A percentile compares a stretch with the other conserved stretches of the same genome.
Evolutionary conservation across 2,113 vertebrate species (phyloP).

Genomic region (Gymnarchus niloticus): DNA sequence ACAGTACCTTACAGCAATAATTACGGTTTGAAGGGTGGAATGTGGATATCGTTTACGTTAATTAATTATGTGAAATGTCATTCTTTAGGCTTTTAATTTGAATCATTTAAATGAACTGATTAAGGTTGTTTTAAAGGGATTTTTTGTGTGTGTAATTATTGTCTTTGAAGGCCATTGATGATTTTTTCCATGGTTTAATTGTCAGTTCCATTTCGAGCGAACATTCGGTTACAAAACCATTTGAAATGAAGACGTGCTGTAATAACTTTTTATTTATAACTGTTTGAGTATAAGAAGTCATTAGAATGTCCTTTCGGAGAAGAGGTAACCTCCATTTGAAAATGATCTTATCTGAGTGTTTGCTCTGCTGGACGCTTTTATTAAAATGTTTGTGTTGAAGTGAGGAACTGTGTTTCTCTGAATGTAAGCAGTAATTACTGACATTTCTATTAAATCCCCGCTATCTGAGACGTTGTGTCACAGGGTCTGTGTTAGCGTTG

Average conservation of each 20-base stretch:
- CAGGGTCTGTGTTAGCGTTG: background rate
- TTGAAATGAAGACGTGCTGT: background rate
- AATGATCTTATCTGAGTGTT: constrained; percentile 15
- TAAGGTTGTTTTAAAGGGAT: constrained; percentile 5
- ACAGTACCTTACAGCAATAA: background rate
- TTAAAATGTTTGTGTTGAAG: constrained; percentile 13
- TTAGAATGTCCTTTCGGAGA: constrained; percentile 19
- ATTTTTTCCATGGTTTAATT: constrained; percentile 4
- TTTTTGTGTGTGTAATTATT: background rate
- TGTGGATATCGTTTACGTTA: background rate
- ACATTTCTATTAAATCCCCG: constrained; percentile 4
- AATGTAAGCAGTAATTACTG: constrained; percentile 10
- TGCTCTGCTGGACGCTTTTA: background rate
- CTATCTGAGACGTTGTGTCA: background rate
- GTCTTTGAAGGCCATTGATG: background rate
- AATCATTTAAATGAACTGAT: background rate
- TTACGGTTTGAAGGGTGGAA: too few relatives aligned
- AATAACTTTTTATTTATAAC: constrained; percentile 16
- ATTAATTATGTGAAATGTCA: background rate
- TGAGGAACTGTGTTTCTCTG: background rate
- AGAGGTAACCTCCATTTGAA: constrained; percentile 15
- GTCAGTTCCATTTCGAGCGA: background rate
- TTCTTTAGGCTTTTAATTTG: background rate
- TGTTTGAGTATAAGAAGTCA: constrained; percentile 17
- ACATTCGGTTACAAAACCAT: background rate